Conservation (phyloP, 37 sponge, comb jelly and placozoan species). For the Dysidea cf. avara region DNA sequence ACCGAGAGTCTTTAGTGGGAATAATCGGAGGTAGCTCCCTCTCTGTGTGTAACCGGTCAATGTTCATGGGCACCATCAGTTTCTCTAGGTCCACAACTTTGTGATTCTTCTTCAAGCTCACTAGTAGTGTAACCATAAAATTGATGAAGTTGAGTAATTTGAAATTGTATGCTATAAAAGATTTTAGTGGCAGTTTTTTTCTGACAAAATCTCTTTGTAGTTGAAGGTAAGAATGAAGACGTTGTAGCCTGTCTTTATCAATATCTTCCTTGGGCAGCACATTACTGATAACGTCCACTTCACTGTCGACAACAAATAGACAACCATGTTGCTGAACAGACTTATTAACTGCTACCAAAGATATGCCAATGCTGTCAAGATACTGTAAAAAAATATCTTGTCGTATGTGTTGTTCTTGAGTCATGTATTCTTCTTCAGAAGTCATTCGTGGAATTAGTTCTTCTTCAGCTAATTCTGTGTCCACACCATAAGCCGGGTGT, state of each 20-base stretch:
- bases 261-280: neutral
- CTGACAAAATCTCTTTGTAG: slow-evolving; percentile 60
- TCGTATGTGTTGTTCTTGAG: slow-evolving; percentile 10
- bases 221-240: slow-evolving; percentile 63
- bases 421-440: slow-evolving; percentile 28
- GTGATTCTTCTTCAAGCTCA: slow-evolving; percentile 56
- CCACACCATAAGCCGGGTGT: slow-evolving; percentile 41
- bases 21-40: slow-evolving; percentile 68
- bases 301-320: slow-evolving; percentile 33
- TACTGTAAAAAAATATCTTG: slow-evolving; percentile 41
- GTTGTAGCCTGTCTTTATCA: slow-evolving; percentile 1
- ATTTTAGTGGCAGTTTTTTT: slow-evolving; percentile 32
- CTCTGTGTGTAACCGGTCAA: slow-evolving; percentile 55
- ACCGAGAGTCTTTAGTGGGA: slow-evolving; percentile 49
- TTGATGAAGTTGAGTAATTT: slow-evolving; percentile 54
- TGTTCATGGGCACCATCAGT: slow-evolving; percentile 8
- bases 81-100: slow-evolving; percentile 14
- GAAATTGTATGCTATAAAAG: slow-evolving; percentile 41
- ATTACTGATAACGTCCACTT: slow-evolving; percentile 21
- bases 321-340: slow-evolving; percentile 33
- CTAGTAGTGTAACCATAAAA: slow-evolving; percentile 49
- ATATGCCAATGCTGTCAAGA: slow-evolving; percentile 49
- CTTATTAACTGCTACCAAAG: slow-evolving; percentile 22
- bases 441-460: slow-evolving; percentile 39
- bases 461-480: slow-evolving; percentile 28